Base-by-base conservation (phyloP, 2,888 invertebrate genomes). In the Caenorhabditis sp. region DNA sequence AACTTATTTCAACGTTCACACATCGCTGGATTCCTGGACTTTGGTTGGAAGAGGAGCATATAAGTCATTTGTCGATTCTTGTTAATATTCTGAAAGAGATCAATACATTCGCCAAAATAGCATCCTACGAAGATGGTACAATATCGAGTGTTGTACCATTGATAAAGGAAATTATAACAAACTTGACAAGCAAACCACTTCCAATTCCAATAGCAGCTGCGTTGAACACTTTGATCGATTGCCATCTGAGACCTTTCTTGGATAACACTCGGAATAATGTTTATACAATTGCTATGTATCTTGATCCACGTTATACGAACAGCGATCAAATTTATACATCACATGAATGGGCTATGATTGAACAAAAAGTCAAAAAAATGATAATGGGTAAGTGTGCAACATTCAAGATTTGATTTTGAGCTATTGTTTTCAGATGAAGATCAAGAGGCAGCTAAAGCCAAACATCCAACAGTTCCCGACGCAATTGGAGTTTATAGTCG, bases 231-330 rank as follows among this genome's bases (percentile, higher is more conserved):
- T 43, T 43, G 43, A 43, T 53, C 53, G 24, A 53, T 23, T 23
- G 24, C 21, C 53, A 53, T 53, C 21, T 53, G 53, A 53, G n/a
- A 21, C 1, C 12, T 21, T 53, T 53, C 21, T 53, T 53, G 24
- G 55, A 55, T 12, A 12, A 5, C 3, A 26, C 24, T 24, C 8
- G 17, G 10, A 55, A 1, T 23, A 53, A 21, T 53, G 4, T 21
- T 55, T 55, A 55, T 55, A 12, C 21, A 6, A 26, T 55, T 24
- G 24, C 55, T 10, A 55, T 26, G 24, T 55, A 12, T 55, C 12
- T 55, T 6, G 55, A 55, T 55, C 55, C 55, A 26, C 24, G 55
- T 4, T 55, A 55, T 55, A 12, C 26, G 14, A 17, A 55, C 14
- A 26, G 26, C 14, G 26, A 26, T 23, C 21, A 10, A 23, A 23